Evolutionary conservation across 2,888 invertebrate species (phyloP).

Genomic region (Hipparchia sbordonii): DNA sequence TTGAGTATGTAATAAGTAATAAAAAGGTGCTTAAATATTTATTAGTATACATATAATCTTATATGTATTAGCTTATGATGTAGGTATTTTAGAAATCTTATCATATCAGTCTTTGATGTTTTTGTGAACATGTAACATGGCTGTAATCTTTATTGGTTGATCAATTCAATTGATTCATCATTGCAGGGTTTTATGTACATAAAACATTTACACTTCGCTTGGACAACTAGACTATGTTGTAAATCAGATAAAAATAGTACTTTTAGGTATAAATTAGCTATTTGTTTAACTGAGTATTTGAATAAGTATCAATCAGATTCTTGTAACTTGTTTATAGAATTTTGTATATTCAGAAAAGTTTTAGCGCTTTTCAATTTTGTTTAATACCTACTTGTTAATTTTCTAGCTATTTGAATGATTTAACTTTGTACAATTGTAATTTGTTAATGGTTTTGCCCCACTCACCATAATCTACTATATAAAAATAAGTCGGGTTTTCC

Average conservation of each 20-base stretch:
- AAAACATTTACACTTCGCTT: not conserved
- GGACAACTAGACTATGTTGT: too few species aligned
- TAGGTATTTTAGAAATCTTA: not conserved
- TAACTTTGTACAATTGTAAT: not conserved
- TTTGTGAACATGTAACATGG: not conserved
- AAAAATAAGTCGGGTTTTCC: too few species aligned
- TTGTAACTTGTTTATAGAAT: too few species aligned
- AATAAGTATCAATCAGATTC: too few species aligned
- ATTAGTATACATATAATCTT: too few species aligned
- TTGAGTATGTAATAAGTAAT: too few species aligned
- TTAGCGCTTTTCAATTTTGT: too few species aligned
- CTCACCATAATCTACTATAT: too few species aligned
- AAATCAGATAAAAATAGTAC: too few species aligned
- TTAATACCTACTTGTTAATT: not conserved
- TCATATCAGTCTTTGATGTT: constrained; percentile 12
- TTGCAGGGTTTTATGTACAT: not conserved
- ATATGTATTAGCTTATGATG: not conserved
- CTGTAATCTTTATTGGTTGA: constrained; percentile 10
- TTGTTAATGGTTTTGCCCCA: not conserved
- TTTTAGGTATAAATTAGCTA: too few species aligned
- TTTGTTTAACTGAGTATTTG: too few species aligned
- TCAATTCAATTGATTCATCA: constrained; percentile 1
- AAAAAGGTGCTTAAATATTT: not conserved
- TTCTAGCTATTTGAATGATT: not conserved
- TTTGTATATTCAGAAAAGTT: too few species aligned